phyloP scores from a whole-genome alignment of 2,888 invertebrate species.

The Beris morrisii region DNA sequence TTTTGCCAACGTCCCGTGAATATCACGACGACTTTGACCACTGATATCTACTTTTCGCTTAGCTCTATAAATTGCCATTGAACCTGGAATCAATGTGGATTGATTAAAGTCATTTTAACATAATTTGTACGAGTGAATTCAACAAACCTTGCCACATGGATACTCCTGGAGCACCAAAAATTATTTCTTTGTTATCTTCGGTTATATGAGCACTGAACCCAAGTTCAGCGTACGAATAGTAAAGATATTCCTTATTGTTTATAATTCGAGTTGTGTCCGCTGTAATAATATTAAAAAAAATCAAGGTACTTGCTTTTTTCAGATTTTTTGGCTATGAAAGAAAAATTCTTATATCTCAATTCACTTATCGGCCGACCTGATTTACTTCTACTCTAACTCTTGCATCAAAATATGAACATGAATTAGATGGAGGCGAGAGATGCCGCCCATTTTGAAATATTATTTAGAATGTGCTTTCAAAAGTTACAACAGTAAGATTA shows the following conservation, averaged over 20 bases:
- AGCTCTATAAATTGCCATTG: conserved; percentile 50
- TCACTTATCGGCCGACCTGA: too few relatives aligned
- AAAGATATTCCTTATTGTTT: conserved; percentile 37
- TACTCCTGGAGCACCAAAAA: conserved; percentile 55
- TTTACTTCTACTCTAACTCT: too few relatives aligned
- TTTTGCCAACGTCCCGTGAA: conserved; percentile 40
- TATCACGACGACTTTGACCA: conserved; percentile 50
- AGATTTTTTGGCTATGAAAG: too few relatives aligned
- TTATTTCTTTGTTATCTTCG: conserved; percentile 52
- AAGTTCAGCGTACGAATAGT: conserved; percentile 52
- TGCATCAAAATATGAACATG: too few relatives aligned
- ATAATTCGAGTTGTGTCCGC: conserved; percentile 21
- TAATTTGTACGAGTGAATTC: too few relatives aligned
- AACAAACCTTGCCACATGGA: conserved; percentile 51
- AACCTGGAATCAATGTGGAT: conserved; percentile 37
- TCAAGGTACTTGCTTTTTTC: too few relatives aligned
- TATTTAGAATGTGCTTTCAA: too few relatives aligned
- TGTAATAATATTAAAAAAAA: background rate
- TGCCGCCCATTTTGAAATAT: too few relatives aligned
- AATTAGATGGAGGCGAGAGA: too few relatives aligned
- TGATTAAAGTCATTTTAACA: too few relatives aligned
- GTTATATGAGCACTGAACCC: conserved; percentile 54
- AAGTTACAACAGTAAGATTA: too few relatives aligned
- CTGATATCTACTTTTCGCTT: conserved; percentile 46
- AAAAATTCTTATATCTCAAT: too few relatives aligned